Base-by-base conservation (phyloP, 2,888 invertebrate species). In the Nomada fucata region DNA sequence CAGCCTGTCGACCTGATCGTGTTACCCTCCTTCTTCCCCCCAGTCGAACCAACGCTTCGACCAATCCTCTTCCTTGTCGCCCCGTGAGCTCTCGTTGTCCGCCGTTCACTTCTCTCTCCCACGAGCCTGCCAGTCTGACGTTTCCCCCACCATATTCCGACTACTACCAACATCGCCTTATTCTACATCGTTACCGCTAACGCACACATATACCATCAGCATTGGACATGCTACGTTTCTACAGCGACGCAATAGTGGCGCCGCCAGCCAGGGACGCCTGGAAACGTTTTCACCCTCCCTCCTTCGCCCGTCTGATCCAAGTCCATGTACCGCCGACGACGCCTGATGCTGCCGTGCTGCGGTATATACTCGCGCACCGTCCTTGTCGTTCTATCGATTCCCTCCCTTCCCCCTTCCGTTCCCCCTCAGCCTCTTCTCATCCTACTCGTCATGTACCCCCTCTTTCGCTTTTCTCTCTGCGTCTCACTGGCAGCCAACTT, bases 331-430 rank as follows among this genome's bases (percentile, higher is more conserved):
- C 77, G 78, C 20, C 83, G 80, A 79, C 82, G 80, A 85, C 87
- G 87, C 82, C 85, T 86, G 86, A 89, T 84, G 89, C 89, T 85
- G 87, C 87, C 86, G 86, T 89, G 89, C 86, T 86, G 82, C 84
- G 82, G 76, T 79, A 84, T 85, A 86, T 84, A 88, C 86, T 81
- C 72, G 73, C 82, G 79, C 86, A 77, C 88, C 89, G 92, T 92
- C 91, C 92, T 92, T 90, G 91, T 91, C 91, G 86, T 92, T 88
- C 91, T 91, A 92, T 92, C 91, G 91, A 92, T 92, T 90, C 91
- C 90, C 90, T 88, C 80, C 84, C 79, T 79, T 86, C 87, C 86
- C 83, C 69, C 80, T 77, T 76, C 73, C 81, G 29, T 86, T 79
- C 73, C 79, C 78, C 60, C 76, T 76, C 73, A 70, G 72, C 76